Evolutionary conservation across 2,797 vertebrate genomes (phyloP), one percentile per base, ranked within the genome.

Genomic region (Clarias pachynema): DNA sequence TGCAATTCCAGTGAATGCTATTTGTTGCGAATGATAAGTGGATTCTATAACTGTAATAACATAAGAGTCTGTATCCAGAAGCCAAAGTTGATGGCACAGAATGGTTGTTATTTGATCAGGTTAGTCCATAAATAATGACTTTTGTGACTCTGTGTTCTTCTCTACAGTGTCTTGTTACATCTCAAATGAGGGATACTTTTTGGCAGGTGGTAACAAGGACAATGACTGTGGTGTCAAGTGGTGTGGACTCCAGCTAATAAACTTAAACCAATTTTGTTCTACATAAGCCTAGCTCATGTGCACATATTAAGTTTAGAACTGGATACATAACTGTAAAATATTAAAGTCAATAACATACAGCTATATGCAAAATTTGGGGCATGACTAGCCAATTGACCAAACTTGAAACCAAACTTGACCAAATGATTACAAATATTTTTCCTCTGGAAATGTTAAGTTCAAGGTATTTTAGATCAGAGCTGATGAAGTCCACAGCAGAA

Each of bases 61-160:
- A 66, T 65, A 22, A 56, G 53, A 56, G 29, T 70, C 26, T 82
- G 53, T 72, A 53, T 4, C 31, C 31, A 79, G 22, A 1, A 79
- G 6, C 8, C 9, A 49, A 12, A 29, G 78, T 65, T 66, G 53
- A 8, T 66, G 20, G 22, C 2, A 26, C 62, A 65, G 79, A 53
- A 53, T 84, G 29, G 53, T 60, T 83, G 90, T 89, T 84, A 91
- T 85, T 79, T 72, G 84, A 93, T 90, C 89, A 82, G 73, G 56
- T 81, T 85, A 26, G 63, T 53, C 44, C 26, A 90, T 95, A n/a
- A 93, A 93, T 94, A 89, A 94, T 94, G 87, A 84, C 93, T 24
- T 26, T 49, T 63, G 89, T 90, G 89, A 93, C 90, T 63, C 82
- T 88, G 90, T 80, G 80, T 88, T 78, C 72, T 65, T 86, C 88